These are phyloP conservation scores for Cephus pulcher DNA, from an alignment of 2,888 invertebrate species.

Conservation along the genomic window DNA sequence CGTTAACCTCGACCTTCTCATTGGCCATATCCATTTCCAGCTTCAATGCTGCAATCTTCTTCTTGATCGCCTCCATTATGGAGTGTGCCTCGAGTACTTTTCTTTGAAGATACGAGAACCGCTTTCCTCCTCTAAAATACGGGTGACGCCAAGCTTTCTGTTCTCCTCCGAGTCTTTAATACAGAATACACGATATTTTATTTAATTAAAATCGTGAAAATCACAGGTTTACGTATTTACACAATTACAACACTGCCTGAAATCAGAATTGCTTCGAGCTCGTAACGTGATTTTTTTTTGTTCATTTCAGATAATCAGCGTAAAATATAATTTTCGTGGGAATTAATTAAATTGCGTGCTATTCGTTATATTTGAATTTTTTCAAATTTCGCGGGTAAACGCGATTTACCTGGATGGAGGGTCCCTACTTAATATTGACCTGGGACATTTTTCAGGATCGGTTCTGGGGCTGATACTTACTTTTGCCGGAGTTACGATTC, in stretches of 20 bases:
- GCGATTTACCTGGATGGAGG: not conserved
- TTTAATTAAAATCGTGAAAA: not conserved
- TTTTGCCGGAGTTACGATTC: constrained; percentile 17
- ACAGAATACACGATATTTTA: not conserved
- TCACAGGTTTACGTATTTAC: not conserved
- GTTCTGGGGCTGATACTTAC: constrained; percentile 4
- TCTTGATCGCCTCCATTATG: constrained; percentile 80
- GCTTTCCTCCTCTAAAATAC: not conserved
- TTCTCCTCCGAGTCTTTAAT: not conserved
- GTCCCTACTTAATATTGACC: not conserved
- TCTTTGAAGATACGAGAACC: not conserved
- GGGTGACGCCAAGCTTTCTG: not conserved
- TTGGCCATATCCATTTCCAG: constrained; percentile 78
- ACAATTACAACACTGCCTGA: not conserved
- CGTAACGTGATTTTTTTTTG: not conserved
- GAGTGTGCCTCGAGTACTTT: constrained; percentile 11
- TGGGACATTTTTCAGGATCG: not conserved
- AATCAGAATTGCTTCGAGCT: not conserved
- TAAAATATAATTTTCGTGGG: not conserved
- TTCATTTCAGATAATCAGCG: not conserved
- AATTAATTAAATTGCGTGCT: not conserved
- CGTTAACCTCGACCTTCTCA: constrained; percentile 75
- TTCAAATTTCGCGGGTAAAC: not conserved
- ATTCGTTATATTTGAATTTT: not conserved
- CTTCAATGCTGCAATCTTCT: constrained; percentile 81